These are phyloP conservation scores for Herpetotheres cachinnans DNA, from an alignment of 2,113 vertebrate genomes.

Conservation along the genomic window DNA sequence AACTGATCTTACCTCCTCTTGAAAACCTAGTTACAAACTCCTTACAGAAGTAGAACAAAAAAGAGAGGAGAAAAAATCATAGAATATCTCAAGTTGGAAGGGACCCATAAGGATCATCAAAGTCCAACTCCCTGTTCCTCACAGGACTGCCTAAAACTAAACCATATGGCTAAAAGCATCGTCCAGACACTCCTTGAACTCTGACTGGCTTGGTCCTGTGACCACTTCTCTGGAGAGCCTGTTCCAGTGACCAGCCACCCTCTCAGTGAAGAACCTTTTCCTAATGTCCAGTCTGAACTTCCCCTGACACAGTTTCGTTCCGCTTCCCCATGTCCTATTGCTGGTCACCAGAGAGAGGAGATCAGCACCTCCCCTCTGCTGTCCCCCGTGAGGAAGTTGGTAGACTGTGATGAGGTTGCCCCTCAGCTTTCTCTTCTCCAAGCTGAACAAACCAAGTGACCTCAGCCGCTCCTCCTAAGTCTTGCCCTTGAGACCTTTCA, in stretches of 20 bases:
- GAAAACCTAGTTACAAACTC: not conserved
- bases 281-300: not conserved
- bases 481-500: not conserved
- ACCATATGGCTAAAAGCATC: accelerated
- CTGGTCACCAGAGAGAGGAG: not conserved
- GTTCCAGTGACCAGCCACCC: no score
- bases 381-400: not conserved
- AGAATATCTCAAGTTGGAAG: not conserved
- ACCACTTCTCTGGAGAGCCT: not conserved
- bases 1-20: not conserved
- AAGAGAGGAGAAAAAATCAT: not conserved
- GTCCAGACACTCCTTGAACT: not conserved
- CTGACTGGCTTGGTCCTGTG: not conserved
- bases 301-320: not conserved
- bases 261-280: not conserved
- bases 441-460: not conserved
- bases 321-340: not conserved
- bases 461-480: accelerated
- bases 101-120: no score
- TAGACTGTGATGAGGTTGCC: not conserved
- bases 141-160: not conserved
- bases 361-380: not conserved
- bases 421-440: not conserved
- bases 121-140: not conserved
- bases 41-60: not conserved